Base-by-base conservation (phyloP, 2,113 vertebrate genomes). In the Symphodus melops region DNA sequence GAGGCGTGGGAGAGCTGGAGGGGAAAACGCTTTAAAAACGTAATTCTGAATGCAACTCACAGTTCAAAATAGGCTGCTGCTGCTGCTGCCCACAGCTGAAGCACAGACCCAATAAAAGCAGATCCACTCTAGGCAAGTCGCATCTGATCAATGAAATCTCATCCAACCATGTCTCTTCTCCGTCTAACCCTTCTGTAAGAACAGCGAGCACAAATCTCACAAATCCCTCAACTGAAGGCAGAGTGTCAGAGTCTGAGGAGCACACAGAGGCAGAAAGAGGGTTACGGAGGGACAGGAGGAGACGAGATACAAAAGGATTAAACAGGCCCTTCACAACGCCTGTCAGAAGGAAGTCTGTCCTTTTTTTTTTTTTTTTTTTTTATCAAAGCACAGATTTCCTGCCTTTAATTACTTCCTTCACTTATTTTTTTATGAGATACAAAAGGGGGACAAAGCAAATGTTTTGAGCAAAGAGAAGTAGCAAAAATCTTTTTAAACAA, bases 131-230 rank as follows among this genome's bases (percentile, higher is more conserved):
- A 59, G 64, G 39, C 72, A 37, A 37, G 41, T 59, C 60, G 2
- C 76, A 42, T 75, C 57, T 81, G 69, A 86, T 90, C 84, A 85
- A 72, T 81, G 65, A 71, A 77, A 81, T 78, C 46, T 71, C 64
- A 72, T 76, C 72, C 66, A 58, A 17, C 51, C 58, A 16, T 33
- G 58, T 68, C 75, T 33, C 59, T 66, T 16, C 57, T 69, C 16
- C 17, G 28, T 78, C 33, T 81, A 61, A 75, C 28, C 23, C 55
- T 65, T 14, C 19, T 69, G 48, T 20, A 17, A 71, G 63, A 80
- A 42, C 62, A 36, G 19, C 13, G 10, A 71, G 71, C n/a, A n/a
- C n/a, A n/a, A n/a, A 56, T 63, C 59, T 0, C 48, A 12, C 64
- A 77, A 66, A 82, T 69, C 55, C 61, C 46, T 62, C 56, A 16